Conservation (phyloP, 2,888 invertebrate genomes). For the Herminia tarsipennalis region DNA sequence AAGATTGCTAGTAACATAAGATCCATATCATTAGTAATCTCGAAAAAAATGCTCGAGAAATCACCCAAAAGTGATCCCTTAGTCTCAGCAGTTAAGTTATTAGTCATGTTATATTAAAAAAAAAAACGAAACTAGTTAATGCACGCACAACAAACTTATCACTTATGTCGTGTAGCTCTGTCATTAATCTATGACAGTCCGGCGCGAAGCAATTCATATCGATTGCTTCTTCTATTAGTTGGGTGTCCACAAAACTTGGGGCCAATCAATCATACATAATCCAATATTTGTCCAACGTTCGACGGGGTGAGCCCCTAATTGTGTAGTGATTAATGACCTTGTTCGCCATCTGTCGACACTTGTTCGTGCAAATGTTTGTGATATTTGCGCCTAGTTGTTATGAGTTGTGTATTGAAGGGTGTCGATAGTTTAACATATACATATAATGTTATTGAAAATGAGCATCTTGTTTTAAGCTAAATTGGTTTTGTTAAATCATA, state of each 20-base stretch:
- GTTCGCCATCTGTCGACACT: slow-evolving; percentile 44
- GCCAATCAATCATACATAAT: slow-evolving; percentile 71
- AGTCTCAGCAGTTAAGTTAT: too few relatives aligned
- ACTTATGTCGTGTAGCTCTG: slow-evolving; percentile 19
- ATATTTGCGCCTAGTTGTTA: slow-evolving; percentile 38
- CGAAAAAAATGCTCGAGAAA: too few relatives aligned
- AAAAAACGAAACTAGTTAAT: neutral
- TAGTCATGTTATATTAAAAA: too few relatives aligned
- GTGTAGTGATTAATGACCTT: slow-evolving; percentile 60
- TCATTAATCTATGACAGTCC: slow-evolving; percentile 44
- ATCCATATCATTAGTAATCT: too few relatives aligned
- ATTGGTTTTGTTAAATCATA: too few relatives aligned
- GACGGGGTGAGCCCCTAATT: slow-evolving; percentile 53
- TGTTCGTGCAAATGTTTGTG: slow-evolving; percentile 51
- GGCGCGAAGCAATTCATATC: slow-evolving; percentile 42
- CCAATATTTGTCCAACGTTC: slow-evolving; percentile 64
- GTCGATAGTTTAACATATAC: slow-evolving; percentile 4
- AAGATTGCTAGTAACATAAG: too few relatives aligned
- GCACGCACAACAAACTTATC: slow-evolving; percentile 3
- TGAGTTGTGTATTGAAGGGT: slow-evolving; percentile 4
- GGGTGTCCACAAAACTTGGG: slow-evolving; percentile 59
- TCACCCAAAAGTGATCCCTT: too few relatives aligned
- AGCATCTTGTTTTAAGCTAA: too few relatives aligned
- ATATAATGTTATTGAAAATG: neutral
- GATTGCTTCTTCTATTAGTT: slow-evolving; percentile 53